Percentiles rank a stretch among this genome's conserved stretches.
Evolutionary conservation across 1,140 invertebrate species (phyloP).

Genomic region (Agraylea sexmaculata): DNA sequence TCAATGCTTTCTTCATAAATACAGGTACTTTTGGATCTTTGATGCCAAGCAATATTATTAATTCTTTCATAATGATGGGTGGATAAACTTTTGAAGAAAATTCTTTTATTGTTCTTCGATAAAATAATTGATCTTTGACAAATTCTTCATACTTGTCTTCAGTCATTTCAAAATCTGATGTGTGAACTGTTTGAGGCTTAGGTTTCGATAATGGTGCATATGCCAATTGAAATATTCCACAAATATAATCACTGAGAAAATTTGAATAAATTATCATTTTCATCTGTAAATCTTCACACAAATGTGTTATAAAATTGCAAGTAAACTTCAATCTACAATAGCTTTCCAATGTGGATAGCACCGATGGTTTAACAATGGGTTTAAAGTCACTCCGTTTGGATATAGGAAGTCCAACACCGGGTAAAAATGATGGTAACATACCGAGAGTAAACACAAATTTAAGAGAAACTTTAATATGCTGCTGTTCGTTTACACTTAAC

Average conservation of each 20-base stretch:
- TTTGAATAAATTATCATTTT: constrained; percentile 38
- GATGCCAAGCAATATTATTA: constrained; percentile 52
- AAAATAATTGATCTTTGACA: constrained; percentile 39
- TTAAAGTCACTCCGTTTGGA: constrained; percentile 30
- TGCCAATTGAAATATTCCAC: constrained; percentile 55
- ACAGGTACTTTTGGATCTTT: constrained; percentile 42
- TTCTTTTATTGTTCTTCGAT: constrained; percentile 38
- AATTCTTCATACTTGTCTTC: constrained; percentile 41
- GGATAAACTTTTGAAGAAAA: constrained; percentile 46
- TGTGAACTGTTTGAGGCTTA: constrained; percentile 18
- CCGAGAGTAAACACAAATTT: constrained; percentile 52
- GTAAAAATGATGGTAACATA: constrained; percentile 49
- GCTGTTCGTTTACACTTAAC: constrained; percentile 47
- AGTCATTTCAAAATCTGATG: constrained; percentile 34
- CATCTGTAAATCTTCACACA: constrained; percentile 27
- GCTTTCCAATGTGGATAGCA: constrained; percentile 22
- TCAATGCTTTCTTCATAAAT: constrained; percentile 52
- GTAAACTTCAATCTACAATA: constrained; percentile 24
- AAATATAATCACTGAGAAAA: constrained; percentile 44
- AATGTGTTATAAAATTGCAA: constrained; percentile 12
- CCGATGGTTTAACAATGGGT: constrained; percentile 21
- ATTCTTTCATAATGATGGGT: constrained; percentile 51
- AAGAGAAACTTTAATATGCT: constrained; percentile 39
- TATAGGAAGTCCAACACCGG: constrained; percentile 48
- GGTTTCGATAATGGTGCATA: constrained; percentile 53